Percentiles rank a stretch among this genome's conserved stretches.
These are phyloP conservation scores for Vanacampus margaritifer DNA, from an alignment of 2,113 vertebrate species.

Conservation along the genomic window DNA sequence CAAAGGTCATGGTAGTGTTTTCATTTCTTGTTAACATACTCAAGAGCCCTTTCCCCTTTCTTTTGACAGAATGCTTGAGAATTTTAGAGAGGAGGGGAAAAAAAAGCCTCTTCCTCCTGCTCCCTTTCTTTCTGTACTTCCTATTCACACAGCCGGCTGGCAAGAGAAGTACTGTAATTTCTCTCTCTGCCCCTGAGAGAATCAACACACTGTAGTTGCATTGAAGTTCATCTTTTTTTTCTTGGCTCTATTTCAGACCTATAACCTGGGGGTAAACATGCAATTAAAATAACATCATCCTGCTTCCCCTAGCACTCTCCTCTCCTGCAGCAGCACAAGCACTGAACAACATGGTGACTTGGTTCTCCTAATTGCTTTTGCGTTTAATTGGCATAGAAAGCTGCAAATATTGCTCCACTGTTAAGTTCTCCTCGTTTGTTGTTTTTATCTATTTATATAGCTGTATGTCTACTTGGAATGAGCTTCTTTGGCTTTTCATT, in stretches of 20 bases:
- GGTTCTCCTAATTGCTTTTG: conserved; percentile 58
- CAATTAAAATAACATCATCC: conserved; percentile 73
- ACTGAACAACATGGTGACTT: conserved; percentile 54
- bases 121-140: conserved; percentile 52
- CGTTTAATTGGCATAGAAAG: conserved; percentile 63
- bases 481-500: conserved; percentile 39
- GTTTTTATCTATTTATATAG: conserved; percentile 32
- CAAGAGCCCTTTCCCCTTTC: conserved; percentile 38
- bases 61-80: conserved; percentile 53
- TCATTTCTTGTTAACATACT: conserved; percentile 52
- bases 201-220: conserved; percentile 63
- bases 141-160: conserved; percentile 50
- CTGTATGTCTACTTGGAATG: conserved; percentile 32
- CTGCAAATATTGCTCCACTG: conserved; percentile 52
- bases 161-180: conserved; percentile 65
- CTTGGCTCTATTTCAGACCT: conserved; percentile 68
- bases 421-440: conserved; percentile 32
- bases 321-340: conserved; percentile 44
- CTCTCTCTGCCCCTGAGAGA: conserved; percentile 66
- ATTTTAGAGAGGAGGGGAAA: conserved; percentile 38
- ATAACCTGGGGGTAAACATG: conserved; percentile 74
- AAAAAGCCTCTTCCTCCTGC: conserved; percentile 56
- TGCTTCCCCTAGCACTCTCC: conserved; percentile 54
- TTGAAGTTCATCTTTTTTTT: conserved; percentile 65
- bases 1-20: conserved; percentile 46